phyloP scores from a whole-genome alignment of 2,888 invertebrate genomes.

The Sphecodes monilicornis region DNA sequence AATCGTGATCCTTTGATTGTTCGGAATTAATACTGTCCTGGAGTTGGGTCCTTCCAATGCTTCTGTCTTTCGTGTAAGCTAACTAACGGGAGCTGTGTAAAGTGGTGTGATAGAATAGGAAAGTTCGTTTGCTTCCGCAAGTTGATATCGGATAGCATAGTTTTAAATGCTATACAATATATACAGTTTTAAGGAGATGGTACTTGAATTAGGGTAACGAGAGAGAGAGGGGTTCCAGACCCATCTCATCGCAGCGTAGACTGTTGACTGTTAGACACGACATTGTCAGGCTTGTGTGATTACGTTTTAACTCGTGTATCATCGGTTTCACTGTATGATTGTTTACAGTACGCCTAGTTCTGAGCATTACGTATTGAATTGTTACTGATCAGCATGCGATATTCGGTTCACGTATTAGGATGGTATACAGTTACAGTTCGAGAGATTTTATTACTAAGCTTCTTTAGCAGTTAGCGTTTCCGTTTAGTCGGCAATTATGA shows the following conservation, averaged over 20 bases:
- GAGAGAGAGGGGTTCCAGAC: neutral
- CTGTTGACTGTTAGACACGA: slow-evolving; percentile 9
- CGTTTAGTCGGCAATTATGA: neutral
- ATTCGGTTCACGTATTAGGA: neutral
- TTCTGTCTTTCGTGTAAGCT: neutral
- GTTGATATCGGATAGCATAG: neutral
- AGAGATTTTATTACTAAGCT: slow-evolving; percentile 11
- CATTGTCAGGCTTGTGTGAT: neutral
- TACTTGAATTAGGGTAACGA: neutral
- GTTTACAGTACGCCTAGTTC: neutral
- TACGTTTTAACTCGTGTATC: neutral
- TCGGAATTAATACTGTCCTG: slow-evolving; percentile 1
- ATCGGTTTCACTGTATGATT: neutral
- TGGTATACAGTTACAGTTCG: neutral
- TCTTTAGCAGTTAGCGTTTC: slow-evolving; percentile 1
- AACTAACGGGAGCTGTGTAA: neutral
- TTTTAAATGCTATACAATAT: slow-evolving; percentile 8
- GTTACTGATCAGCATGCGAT: slow-evolving; percentile 14
- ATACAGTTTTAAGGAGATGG: slow-evolving; percentile 7
- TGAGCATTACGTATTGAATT: slow-evolving; percentile 4
- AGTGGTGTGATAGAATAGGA: neutral
- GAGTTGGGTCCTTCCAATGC: neutral
- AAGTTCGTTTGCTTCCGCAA: neutral
- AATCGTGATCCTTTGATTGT: neutral
- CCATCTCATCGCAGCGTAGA: neutral